Evolutionary conservation across 2,888 invertebrate species (phyloP), one percentile per base, ranked within the genome.

Genomic region (Drosophila kuntzei): DNA sequence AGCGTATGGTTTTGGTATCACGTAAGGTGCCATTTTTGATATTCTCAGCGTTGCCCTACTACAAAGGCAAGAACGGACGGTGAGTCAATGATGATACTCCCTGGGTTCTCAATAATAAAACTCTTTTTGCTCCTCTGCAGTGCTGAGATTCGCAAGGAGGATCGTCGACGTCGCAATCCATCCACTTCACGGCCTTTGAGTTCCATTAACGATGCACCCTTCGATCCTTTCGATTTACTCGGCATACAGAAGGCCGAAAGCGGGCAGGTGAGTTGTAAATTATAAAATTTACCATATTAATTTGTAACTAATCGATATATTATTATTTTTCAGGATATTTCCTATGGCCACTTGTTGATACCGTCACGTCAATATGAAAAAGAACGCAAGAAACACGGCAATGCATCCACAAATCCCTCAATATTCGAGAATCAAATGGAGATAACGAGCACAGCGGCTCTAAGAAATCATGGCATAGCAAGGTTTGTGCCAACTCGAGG

Each of bases 11-110:
- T 62, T 94, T 98, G 92, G 95, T 97, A 37, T 95, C 97, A 53
- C 93, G 95, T 6, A 95, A 95, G 85, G 95, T 95, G 62, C 98
- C 98, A 34, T 96, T 98, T 93, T 94, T 96, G 80, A 94, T 98
- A 69, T 98, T 96, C 91, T 98, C 98, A 37, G 95, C 96, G 59
- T 94, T 98, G 90, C 97, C 98, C 34, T 98, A 97, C 91, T 95
- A 94, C 61, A 95, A 95, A 91, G 95, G 94, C 82, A 94, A 95
- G 65, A 94, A 93, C 89, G 93, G 93, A 80, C 93, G 95, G 95
- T 95, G 90, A 91, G 92, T 89, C 4, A 9, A 18, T 14, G 37
- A 12, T 27, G 8, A 53, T 14, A 6, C 0, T 9, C 9, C 2
- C 3, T 20, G n/a, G n/a, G n/a, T n/a, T n/a, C n/a, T n/a, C n/a